A percentile compares a stretch with the other conserved stretches of the same genome.
Evolutionary conservation across 2,888 invertebrate genomes (phyloP).

Genomic region (Standfussiana lucernea): DNA sequence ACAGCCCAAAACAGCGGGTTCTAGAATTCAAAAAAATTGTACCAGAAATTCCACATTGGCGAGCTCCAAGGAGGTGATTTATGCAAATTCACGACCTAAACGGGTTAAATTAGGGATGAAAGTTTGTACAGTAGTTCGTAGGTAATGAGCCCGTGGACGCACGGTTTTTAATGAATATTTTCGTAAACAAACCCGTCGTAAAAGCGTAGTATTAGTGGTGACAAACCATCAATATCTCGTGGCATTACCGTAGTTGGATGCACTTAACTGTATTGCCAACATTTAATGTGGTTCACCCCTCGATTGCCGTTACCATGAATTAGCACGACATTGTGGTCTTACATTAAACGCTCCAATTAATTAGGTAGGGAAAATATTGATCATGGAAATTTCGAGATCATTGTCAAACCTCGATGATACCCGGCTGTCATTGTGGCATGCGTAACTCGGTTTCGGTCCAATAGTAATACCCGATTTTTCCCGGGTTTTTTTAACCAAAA

Average conservation of each 20-base stretch:
- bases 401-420: not conserved
- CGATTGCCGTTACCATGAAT: constrained; percentile 44
- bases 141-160: not conserved
- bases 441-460: no score
- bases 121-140: not conserved
- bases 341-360: constrained; percentile 22
- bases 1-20: no score
- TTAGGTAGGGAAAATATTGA: not conserved
- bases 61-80: not conserved
- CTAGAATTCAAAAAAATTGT: no score
- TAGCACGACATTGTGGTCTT: constrained; percentile 30
- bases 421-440: not conserved
- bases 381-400: not conserved
- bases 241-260: constrained; percentile 57
- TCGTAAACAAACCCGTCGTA: constrained; percentile 13
- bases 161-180: not conserved
- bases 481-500: no score
- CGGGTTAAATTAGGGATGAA: not conserved
- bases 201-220: constrained; percentile 29
- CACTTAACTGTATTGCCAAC: constrained; percentile 78
- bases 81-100: not conserved
- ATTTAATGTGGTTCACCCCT: constrained; percentile 49
- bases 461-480: no score
- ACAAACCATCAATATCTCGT: constrained; percentile 47
- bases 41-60: not conserved